phyloP scores from a whole-genome alignment of 2,113 vertebrate genomes.

The Grammomys dolichurus region DNA sequence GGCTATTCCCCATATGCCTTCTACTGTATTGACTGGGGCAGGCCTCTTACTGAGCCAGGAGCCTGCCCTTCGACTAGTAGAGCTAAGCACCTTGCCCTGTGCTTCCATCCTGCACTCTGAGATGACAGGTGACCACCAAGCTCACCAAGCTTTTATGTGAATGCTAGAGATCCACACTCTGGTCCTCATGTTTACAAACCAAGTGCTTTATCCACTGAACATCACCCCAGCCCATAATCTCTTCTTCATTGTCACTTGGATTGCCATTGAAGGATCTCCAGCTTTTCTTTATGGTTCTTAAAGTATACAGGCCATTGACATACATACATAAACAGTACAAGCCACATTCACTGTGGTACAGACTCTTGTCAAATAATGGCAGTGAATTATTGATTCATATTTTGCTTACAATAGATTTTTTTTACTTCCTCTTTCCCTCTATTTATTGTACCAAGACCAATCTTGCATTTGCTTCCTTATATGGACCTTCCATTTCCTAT shows the following conservation, averaged over 20 bases:
- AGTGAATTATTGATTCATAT: not conserved
- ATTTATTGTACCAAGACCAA: not conserved
- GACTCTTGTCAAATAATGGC: not conserved
- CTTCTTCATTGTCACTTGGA: not conserved
- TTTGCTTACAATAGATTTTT: not conserved
- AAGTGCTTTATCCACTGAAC: not conserved
- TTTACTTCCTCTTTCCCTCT: not conserved
- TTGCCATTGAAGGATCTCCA: not conserved
- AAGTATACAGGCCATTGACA: not conserved
- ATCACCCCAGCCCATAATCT: not conserved
- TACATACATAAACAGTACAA: not conserved
- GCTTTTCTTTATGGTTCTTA: not conserved
- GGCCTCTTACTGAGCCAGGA: not conserved
- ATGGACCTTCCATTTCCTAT: constrained; percentile 6
- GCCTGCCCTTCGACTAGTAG: too few relatives aligned
- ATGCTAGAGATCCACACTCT: not conserved
- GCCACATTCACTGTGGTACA: not conserved
- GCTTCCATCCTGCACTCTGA: not conserved
- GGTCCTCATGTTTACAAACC: not conserved
- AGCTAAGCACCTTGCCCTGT: not conserved
- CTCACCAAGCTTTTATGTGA: not conserved
- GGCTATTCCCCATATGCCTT: not conserved
- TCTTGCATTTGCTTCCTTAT: not conserved
- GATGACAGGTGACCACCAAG: not conserved
- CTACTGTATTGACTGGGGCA: not conserved